phyloP scores from a whole-genome alignment of 1,140 invertebrate species.

The Aphaenogaster ashmeadi region DNA sequence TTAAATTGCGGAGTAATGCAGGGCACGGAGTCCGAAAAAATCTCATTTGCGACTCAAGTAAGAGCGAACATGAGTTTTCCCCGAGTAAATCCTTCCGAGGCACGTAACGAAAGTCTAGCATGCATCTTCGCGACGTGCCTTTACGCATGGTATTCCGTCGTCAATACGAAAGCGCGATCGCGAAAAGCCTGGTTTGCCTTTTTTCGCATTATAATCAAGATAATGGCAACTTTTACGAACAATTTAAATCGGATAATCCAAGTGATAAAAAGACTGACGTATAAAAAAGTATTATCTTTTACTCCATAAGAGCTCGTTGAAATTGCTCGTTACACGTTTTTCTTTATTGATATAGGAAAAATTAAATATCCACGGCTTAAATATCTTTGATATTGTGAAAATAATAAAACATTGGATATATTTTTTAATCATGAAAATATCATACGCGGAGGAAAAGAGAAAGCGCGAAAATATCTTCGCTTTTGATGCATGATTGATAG shows the following conservation, averaged over 20 bases:
- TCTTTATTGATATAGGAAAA: background rate
- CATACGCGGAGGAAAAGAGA: background rate
- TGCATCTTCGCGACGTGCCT: conserved; percentile 37
- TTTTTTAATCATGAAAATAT: background rate
- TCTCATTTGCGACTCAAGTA: conserved; percentile 47
- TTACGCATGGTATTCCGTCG: conserved; percentile 38
- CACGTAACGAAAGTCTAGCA: conserved; percentile 33
- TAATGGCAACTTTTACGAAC: conserved; percentile 34
- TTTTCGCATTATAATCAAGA: conserved; percentile 17
- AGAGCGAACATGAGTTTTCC: conserved; percentile 44
- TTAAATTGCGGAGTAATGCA: conserved; percentile 51
- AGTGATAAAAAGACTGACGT: background rate
- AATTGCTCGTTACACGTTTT: background rate
- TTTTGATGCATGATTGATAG: background rate
- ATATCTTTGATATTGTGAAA: background rate
- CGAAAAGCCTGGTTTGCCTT: background rate
- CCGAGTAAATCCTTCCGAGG: conserved; percentile 40
- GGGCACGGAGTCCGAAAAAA: conserved; percentile 48
- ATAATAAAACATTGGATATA: background rate
- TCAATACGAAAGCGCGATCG: conserved; percentile 38
- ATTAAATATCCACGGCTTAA: background rate
- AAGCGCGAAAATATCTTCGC: background rate
- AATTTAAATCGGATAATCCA: conserved; percentile 34
- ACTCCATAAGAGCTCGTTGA: background rate
- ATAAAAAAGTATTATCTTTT: background rate